Evolutionary conservation across 2,113 vertebrate genomes (phyloP).

Genomic region (Callaeas wilsoni): DNA sequence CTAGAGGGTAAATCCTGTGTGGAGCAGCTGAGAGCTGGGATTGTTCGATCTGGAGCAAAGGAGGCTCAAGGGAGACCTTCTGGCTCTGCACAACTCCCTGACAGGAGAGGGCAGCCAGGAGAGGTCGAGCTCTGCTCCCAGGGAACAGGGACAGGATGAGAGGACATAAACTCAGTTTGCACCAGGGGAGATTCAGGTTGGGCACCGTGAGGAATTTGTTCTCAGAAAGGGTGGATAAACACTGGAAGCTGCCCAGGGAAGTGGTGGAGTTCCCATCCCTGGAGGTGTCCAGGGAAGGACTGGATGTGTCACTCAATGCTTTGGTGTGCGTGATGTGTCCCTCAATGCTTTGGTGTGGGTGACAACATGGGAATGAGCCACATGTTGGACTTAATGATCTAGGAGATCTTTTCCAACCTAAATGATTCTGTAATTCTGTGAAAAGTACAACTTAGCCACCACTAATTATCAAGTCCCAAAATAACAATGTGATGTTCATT

Average conservation of each 20-base stretch:
- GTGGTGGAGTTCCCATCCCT: accelerated
- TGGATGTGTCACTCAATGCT: too few relatives aligned
- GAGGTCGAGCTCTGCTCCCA: accelerated
- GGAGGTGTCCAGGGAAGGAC: accelerated
- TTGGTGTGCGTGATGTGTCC: too few relatives aligned
- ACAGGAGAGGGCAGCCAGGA: accelerated
- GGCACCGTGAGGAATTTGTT: background rate
- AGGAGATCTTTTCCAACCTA: background rate
- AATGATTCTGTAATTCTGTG: background rate
- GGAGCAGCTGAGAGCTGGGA: background rate
- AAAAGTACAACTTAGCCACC: background rate
- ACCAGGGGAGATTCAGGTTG: background rate
- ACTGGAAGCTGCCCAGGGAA: background rate
- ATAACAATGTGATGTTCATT: background rate
- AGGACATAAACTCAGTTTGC: accelerated
- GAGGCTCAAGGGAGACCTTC: accelerated
- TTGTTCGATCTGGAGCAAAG: background rate
- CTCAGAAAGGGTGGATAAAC: background rate
- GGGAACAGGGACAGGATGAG: accelerated
- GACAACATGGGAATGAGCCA: too few relatives aligned
- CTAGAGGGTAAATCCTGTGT: background rate
- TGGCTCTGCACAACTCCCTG: background rate
- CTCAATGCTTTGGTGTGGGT: too few relatives aligned
- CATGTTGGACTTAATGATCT: background rate
- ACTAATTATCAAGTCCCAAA: background rate